These are phyloP conservation scores for Epinephelus cyanopodus DNA, from an alignment of 2,113 vertebrate species.

Conservation along the genomic window DNA sequence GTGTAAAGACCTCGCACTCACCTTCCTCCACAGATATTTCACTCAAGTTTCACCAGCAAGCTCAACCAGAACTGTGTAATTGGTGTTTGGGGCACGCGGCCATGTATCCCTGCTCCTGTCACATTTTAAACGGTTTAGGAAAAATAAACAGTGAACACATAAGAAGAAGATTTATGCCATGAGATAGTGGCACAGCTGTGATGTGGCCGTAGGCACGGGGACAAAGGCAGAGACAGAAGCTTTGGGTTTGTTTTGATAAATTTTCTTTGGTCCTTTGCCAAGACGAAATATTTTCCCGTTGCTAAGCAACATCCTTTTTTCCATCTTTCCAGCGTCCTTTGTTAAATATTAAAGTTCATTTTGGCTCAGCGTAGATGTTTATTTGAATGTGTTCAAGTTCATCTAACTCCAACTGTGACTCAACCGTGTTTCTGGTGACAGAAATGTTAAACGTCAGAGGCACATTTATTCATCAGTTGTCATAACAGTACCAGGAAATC, in stretches of 20 bases:
- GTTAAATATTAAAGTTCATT: conserved; percentile 38
- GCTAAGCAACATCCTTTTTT: conserved; percentile 59
- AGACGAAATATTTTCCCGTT: conserved; percentile 41
- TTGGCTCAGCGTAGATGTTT: conserved; percentile 17
- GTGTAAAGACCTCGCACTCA: neutral
- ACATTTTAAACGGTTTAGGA: neutral
- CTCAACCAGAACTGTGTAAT: neutral
- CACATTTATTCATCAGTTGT: neutral
- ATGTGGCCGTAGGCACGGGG: conserved; percentile 13
- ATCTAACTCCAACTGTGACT: conserved; percentile 4
- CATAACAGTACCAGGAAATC: neutral
- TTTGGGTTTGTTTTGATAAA: conserved; percentile 45
- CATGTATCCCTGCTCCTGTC: conserved; percentile 1
- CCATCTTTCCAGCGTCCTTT: conserved; percentile 44
- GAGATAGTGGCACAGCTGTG: conserved; percentile 5
- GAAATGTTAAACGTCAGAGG: neutral
- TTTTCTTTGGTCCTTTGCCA: conserved; percentile 35
- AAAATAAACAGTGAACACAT: neutral
- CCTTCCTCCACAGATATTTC: neutral
- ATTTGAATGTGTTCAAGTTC: conserved; percentile 17
- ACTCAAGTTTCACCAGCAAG: conserved; percentile 4
- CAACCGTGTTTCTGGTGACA: conserved; percentile 7
- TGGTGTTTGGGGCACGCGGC: neutral
- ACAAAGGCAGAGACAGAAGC: conserved; percentile 42
- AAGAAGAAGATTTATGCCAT: neutral